Base-by-base conservation (phyloP, 2,797 vertebrate species). In the Urophycis tenuis region DNA sequence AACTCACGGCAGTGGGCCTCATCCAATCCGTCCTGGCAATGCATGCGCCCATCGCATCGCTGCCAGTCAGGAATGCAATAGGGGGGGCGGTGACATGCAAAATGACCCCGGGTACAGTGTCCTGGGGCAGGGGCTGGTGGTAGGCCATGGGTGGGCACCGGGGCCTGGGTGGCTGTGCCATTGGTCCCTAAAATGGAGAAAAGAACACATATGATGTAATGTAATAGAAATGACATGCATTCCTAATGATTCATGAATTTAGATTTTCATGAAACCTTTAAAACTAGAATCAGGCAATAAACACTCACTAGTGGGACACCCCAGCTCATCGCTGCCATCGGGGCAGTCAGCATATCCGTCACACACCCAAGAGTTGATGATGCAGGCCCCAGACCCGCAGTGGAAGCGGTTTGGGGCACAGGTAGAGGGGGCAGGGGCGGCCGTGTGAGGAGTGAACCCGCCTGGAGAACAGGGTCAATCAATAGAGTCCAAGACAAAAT, bases 31-130 rank as follows among this genome's bases (percentile, higher is more conserved):
- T 97, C 97, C 87, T 90, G 92, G 83, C 97, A 99, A 83, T 99
- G 94, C 14, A n/a, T 33, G 15, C 83, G 92, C 0, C 96, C 95
- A 0, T 99, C 95, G 0, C 97, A 99, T 7, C 88, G 93, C 87
- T 95, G 96, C 96, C 97, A 99, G 88, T 95, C 95, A 0, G 95
- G 95, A 77, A 99, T 95, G 81, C 97, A 99, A 81, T 79, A 92
- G 75, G 91, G 92, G 0, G 94, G 93, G 0, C 92, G 93, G 73
- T 77, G 92, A 80, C 97, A 99, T 79, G 91, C 88, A 17, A 99
- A 98, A 90, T 99, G 95, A 22, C 92, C 94, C 29, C 87, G 88
- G 81, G 85, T 86, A 82, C 97, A 99, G 4, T 78, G 94, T 0
- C 94, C 93, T 0, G 90, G 87, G 0, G 79, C 82, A 0, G 86